phyloP scores from a whole-genome alignment of 2,888 invertebrate genomes.

The Drosophila dives region DNA sequence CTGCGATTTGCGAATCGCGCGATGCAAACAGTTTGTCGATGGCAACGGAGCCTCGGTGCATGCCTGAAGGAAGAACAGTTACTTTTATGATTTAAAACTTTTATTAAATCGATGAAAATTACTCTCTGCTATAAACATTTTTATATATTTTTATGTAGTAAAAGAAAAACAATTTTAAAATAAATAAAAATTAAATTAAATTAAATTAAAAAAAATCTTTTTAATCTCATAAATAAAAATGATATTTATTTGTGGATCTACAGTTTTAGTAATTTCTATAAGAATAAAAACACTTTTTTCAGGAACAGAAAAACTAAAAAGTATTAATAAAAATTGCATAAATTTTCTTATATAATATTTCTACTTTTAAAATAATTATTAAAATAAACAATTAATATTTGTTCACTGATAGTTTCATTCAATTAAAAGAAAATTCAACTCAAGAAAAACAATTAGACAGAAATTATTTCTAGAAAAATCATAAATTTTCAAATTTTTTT shows the following conservation, averaged over 20 bases:
- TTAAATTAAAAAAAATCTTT: neutral
- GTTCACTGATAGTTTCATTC: no score
- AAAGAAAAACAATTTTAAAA: neutral
- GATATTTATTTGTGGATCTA: neutral
- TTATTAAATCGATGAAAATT: neutral
- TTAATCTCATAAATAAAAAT: neutral
- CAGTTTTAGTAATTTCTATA: neutral
- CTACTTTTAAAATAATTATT: no score
- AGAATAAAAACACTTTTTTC: neutral
- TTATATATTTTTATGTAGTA: fast-evolving
- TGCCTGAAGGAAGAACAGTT: conserved; percentile 58
- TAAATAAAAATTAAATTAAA: neutral
- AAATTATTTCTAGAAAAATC: neutral
- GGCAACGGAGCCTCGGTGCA: conserved; percentile 79
- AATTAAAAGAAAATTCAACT: no score
- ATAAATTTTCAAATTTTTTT: neutral
- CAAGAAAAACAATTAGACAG: no score
- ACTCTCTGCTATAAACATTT: neutral
- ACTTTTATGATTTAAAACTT: neutral
- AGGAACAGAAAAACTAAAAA: no score
- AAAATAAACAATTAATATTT: no score
- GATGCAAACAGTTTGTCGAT: conserved; percentile 79
- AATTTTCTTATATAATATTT: no score
- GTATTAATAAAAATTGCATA: neutral
- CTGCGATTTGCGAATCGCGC: conserved; percentile 83